phyloP scores from a whole-genome alignment of 2,113 vertebrate species.

The Xyrauchen texanus region DNA sequence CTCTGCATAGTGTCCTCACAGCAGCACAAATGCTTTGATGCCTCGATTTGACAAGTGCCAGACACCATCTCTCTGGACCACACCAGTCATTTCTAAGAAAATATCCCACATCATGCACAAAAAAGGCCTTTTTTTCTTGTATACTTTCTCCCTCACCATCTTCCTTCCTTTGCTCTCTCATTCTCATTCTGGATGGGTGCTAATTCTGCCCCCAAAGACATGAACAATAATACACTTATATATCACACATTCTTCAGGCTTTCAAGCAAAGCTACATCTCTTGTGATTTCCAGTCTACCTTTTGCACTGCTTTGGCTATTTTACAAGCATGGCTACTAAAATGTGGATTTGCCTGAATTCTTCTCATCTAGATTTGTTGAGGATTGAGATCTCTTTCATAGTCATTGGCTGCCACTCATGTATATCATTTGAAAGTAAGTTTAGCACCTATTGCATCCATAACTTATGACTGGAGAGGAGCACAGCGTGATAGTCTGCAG shows the following conservation, averaged over 20 bases:
- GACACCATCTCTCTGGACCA: slow-evolving; percentile 24
- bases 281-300: background rate
- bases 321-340: background rate
- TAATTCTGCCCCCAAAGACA: background rate
- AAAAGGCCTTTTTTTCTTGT: no score
- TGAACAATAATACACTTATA: slow-evolving; percentile 17
- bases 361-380: background rate
- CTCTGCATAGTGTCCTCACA: slow-evolving; percentile 28
- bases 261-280: slow-evolving; percentile 9
- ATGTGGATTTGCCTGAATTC: background rate
- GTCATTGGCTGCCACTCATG: slow-evolving; percentile 1
- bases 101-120: slow-evolving; percentile 33
- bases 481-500: slow-evolving; percentile 19
- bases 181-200: background rate
- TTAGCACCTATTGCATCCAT: slow-evolving; percentile 36
- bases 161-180: background rate
- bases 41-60: slow-evolving; percentile 24
- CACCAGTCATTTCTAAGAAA: slow-evolving; percentile 23
- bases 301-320: background rate
- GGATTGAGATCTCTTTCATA: background rate
- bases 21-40: slow-evolving; percentile 33
- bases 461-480: slow-evolving; percentile 1
- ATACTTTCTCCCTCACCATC: background rate
- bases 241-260: slow-evolving; percentile 29
- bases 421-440: slow-evolving; percentile 33